Evolutionary conservation across 2,113 vertebrate species (phyloP).

Genomic region (Zosterops japonicus): DNA sequence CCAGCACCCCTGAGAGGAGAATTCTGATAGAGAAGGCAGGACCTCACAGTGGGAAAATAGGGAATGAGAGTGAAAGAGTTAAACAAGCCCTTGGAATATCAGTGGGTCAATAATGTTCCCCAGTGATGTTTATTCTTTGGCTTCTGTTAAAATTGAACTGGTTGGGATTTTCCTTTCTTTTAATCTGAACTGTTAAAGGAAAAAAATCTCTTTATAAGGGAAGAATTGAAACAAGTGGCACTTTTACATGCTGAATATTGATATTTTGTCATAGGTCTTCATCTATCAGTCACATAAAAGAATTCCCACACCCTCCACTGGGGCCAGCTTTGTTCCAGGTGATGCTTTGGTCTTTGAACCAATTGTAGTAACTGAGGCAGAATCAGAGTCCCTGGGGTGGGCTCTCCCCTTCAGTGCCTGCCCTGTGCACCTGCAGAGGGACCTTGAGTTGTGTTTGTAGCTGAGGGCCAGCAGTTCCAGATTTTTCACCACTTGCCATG

Average conservation of each 20-base stretch:
- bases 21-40: background rate
- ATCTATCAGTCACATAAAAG: background rate
- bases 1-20: fast-evolving
- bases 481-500: fast-evolving
- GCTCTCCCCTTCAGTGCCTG: background rate
- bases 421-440: fast-evolving
- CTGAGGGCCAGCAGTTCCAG: background rate
- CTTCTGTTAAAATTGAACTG: background rate
- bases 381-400: background rate
- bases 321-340: background rate
- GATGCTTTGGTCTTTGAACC: background rate
- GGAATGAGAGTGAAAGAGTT: background rate
- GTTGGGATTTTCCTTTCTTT: background rate
- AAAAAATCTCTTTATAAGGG: background rate
- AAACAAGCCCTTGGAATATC: background rate
- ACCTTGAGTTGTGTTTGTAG: fast-evolving
- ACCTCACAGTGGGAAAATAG: fast-evolving
- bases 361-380: fast-evolving
- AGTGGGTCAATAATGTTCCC: background rate
- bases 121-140: fast-evolving
- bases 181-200: background rate
- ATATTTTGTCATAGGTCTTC: background rate
- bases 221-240: background rate
- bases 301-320: background rate
- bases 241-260: background rate